These are phyloP conservation scores for Muraenolepis orangiensis DNA, from an alignment of 2,797 vertebrate species.

Conservation along the genomic window DNA sequence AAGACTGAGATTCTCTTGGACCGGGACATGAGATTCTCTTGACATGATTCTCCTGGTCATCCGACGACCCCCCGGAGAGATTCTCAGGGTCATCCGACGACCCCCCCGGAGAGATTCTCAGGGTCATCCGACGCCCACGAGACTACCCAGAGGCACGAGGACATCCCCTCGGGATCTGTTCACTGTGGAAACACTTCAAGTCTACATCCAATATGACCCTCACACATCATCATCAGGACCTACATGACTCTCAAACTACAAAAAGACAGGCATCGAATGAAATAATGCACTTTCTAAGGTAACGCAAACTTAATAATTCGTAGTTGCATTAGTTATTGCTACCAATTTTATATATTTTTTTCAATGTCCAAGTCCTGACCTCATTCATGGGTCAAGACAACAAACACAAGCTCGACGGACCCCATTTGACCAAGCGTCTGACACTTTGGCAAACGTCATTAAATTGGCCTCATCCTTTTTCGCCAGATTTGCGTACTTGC, in stretches of 20 bases:
- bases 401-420: conserved; percentile 32
- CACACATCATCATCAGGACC: conserved; percentile 51
- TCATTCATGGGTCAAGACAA: conserved; percentile 50
- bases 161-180: conserved; percentile 53
- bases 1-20: conserved; percentile 58
- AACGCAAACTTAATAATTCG: conserved; percentile 59
- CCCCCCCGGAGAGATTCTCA: too few species aligned
- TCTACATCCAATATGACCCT: conserved; percentile 47
- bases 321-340: conserved; percentile 74
- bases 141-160: conserved; percentile 63
- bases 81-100: too few species aligned
- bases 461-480: conserved; percentile 60
- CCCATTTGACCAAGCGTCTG: conserved; percentile 40
- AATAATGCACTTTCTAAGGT: conserved; percentile 68
- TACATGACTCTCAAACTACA: conserved; percentile 46
- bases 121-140: conserved; percentile 43
- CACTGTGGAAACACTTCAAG: conserved; percentile 50
- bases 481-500: conserved; percentile 49
- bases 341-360: conserved; percentile 51
- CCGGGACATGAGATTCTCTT: too few species aligned
- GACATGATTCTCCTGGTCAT: conserved; percentile 52
- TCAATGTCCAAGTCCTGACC: conserved; percentile 59
- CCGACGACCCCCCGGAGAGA: too few species aligned
- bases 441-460: conserved; percentile 43
- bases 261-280: conserved; percentile 39